Conservation (phyloP, 2,113 vertebrate species). For the Scortum barcoo region DNA sequence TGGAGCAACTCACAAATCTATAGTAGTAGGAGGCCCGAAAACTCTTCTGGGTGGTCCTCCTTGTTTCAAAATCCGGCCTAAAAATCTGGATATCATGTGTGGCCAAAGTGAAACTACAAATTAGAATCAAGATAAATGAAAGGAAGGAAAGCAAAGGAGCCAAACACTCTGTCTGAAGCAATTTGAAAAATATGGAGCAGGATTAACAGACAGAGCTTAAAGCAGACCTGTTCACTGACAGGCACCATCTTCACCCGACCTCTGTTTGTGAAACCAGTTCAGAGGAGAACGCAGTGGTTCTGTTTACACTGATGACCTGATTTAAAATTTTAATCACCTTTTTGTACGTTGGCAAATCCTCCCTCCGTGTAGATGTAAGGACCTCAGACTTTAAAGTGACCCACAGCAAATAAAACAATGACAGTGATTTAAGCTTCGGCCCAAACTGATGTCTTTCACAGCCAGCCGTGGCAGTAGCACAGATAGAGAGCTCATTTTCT, state of each 20-base stretch:
- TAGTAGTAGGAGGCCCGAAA: slow-evolving; percentile 40
- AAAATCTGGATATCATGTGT: slow-evolving; percentile 78
- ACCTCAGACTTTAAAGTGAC: slow-evolving; percentile 26
- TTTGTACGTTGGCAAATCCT: slow-evolving; percentile 24
- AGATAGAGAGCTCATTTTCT: slow-evolving; percentile 74
- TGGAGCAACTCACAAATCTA: slow-evolving; percentile 21
- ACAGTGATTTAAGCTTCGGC: slow-evolving; percentile 58
- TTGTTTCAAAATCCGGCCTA: slow-evolving; percentile 55
- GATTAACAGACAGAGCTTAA: slow-evolving; percentile 16
- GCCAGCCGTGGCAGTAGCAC: slow-evolving; percentile 64
- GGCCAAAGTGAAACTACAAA: slow-evolving; percentile 69
- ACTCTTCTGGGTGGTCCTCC: slow-evolving; percentile 76
- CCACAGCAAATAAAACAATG: slow-evolving; percentile 48
- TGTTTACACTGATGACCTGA: slow-evolving; percentile 6
- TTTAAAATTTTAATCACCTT: slow-evolving; percentile 41
- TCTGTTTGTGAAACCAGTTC: slow-evolving; percentile 10
- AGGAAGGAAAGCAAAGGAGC: slow-evolving; percentile 50
- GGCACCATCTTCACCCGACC: background rate
- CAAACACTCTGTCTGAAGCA: slow-evolving; percentile 62
- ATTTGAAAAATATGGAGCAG: slow-evolving; percentile 49
- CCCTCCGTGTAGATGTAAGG: background rate
- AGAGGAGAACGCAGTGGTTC: background rate
- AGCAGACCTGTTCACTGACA: background rate
- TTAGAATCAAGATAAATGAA: slow-evolving; percentile 75
- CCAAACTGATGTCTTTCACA: slow-evolving; percentile 71